Percentiles rank a stretch among this genome's conserved stretches.
Conservation (phyloP, 2,113 vertebrate genomes). For the Bambusicola thoracicus region DNA sequence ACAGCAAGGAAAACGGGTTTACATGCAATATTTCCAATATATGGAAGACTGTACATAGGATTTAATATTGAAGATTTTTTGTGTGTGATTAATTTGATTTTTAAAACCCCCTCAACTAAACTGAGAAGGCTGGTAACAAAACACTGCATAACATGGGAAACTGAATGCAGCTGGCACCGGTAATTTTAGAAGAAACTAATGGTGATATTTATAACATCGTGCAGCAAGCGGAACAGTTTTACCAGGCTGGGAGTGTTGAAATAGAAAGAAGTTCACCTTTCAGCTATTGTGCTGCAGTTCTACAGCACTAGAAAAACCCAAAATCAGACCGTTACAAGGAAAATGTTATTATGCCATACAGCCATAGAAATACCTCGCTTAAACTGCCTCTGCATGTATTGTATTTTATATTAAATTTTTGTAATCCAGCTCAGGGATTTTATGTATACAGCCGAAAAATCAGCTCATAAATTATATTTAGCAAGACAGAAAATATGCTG, state of each 20-base stretch:
- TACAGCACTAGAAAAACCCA: not conserved
- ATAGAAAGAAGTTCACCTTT: constrained; percentile 71
- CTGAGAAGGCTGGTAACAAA: constrained; percentile 68
- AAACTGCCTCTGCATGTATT: not conserved
- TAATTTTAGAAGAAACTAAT: constrained; percentile 81
- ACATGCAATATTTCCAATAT: constrained; percentile 21
- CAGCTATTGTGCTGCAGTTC: constrained; percentile 61
- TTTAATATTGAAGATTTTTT: constrained; percentile 39
- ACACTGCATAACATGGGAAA: constrained; percentile 71
- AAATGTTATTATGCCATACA: constrained; percentile 35
- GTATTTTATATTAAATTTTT: constrained; percentile 50
- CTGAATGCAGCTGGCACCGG: constrained; percentile 69
- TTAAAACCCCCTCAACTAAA: constrained; percentile 52
- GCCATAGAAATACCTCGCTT: not conserved
- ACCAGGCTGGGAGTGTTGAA: constrained; percentile 68
- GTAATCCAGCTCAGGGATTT: constrained; percentile 40
- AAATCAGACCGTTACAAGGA: constrained; percentile 56
- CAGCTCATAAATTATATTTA: constrained; percentile 42
- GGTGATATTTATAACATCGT: constrained; percentile 75
- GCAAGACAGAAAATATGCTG: constrained; percentile 41
- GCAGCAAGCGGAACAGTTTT: constrained; percentile 64
- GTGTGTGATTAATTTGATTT: constrained; percentile 46
- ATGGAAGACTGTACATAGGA: constrained; percentile 15
- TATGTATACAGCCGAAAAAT: constrained; percentile 26
- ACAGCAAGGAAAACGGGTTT: constrained; percentile 35